Conservation (phyloP, 30 jellyfish, hydroid and myxozoan genomes). For the Chironex yamaguchii region DNA sequence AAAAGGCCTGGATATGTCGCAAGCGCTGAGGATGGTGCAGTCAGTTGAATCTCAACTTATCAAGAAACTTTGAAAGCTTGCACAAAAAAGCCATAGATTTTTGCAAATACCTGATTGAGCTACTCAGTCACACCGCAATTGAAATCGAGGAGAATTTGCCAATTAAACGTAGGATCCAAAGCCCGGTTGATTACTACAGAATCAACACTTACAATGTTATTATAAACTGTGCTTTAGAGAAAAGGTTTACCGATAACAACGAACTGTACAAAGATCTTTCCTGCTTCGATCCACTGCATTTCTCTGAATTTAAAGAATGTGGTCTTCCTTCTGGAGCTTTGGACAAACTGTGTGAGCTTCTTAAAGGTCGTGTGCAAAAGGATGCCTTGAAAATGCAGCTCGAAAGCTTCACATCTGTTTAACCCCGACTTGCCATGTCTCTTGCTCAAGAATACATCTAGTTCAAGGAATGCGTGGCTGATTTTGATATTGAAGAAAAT, state of each 20-base stretch:
- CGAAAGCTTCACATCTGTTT: constrained; percentile 10
- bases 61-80: constrained; percentile 19
- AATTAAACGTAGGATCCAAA: constrained; percentile 14
- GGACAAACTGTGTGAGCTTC: constrained; percentile 7
- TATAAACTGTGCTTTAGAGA: constrained; percentile 16
- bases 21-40: constrained; percentile 30
- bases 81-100: constrained; percentile 33
- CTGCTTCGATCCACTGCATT: constrained; percentile 43
- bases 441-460: constrained; percentile 8
- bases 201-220: constrained; percentile 21
- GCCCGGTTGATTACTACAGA: neutral
- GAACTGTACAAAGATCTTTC: constrained; percentile 57
- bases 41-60: neutral
- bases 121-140: constrained; percentile 8
- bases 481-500: neutral
- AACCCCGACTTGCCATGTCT: constrained; percentile 38
- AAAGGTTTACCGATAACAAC: constrained; percentile 15
- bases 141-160: constrained; percentile 37
- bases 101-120: constrained; percentile 1
- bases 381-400: constrained; percentile 18
- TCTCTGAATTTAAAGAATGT: neutral
- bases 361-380: constrained; percentile 5
- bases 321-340: constrained; percentile 28
- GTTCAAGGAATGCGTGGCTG: neutral
- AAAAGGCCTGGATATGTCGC: neutral